Evolutionary conservation across 2,888 invertebrate species (phyloP), one percentile per base, ranked within the genome.

Genomic region (Heliconius ismenius): DNA sequence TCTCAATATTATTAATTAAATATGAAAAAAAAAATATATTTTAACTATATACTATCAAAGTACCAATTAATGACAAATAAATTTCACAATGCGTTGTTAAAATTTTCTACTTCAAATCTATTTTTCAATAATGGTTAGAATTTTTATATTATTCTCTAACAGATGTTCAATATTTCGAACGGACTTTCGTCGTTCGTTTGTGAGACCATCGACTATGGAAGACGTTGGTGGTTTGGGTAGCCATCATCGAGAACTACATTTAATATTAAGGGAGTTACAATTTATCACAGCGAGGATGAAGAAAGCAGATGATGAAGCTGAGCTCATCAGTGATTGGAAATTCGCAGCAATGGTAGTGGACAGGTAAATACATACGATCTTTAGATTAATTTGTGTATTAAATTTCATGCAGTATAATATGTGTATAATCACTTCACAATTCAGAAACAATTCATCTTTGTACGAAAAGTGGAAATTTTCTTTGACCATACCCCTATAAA

Each of bases 341-440:
- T 99, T 99, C 91, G 99, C 99, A 77, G 99, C 98, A 82, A 98
- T 99, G 98, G 99, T 99, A 89, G 98, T 99, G 89, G 99, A 99
- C 95, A 97, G 98, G 95, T 96, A 81, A 89, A 84, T 79, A n/a
- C 43, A 39, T 21, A 21, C 28, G 6, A n/a, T 13, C 36, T 24
- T 24, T 18, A 18, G 49, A 49, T 49, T 49, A 6, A 18, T 21
- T 49, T 49, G 18, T 49, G 3, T 18, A 49, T 49, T 49, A 49
- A 18, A 18, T 21, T 49, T 21, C 7, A 6, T 4, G 49, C 49
- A 18, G 6, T 18, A 49, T 18, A 15, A 4, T 49, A 49, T 18
- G 18, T 6, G 49, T 7, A 7, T 49, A 18, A 49, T 49, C 6
- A 49, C 1, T 15, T 43, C 15, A 15, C 1, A 43, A 43, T 43